phyloP scores from a whole-genome alignment of 2,888 invertebrate genomes.

The Dichetophora obliterata region DNA sequence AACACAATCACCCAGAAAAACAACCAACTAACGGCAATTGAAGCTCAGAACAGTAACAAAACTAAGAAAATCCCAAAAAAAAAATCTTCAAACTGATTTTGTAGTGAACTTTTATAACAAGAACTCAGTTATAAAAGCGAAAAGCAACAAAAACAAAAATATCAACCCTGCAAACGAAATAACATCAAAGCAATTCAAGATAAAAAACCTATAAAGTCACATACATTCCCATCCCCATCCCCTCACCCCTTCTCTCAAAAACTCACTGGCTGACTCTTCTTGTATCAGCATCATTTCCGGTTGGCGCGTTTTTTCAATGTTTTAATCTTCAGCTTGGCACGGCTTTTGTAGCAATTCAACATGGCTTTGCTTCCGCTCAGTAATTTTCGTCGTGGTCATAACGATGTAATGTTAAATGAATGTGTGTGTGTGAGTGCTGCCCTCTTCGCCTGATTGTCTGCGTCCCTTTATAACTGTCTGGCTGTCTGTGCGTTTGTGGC shows the following conservation, averaged over 20 bases:
- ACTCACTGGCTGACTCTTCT: background rate
- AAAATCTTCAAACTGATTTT: no score
- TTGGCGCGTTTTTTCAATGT: conserved; percentile 4
- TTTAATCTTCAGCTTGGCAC: background rate
- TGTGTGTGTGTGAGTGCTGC: no score
- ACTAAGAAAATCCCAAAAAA: no score
- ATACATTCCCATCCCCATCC: background rate
- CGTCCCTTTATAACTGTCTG: background rate
- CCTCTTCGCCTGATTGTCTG: background rate
- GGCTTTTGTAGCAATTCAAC: conserved; percentile 3
- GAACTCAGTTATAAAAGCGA: no score
- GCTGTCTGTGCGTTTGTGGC: background rate
- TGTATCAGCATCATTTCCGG: conserved; percentile 2
- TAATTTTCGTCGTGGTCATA: background rate
- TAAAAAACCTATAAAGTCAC: conserved; percentile 3
- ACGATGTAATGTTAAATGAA: background rate
- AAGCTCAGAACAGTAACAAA: no score
- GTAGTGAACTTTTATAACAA: no score
- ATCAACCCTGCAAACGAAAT: background rate
- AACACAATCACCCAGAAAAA: no score
- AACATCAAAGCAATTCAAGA: background rate
- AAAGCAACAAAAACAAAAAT: background rate
- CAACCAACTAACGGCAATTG: no score
- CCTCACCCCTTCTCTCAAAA: no score
- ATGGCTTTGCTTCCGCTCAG: conserved; percentile 7